Evolutionary conservation across 2,888 invertebrate species (phyloP).

Genomic region (Synergus gifuensis): DNA sequence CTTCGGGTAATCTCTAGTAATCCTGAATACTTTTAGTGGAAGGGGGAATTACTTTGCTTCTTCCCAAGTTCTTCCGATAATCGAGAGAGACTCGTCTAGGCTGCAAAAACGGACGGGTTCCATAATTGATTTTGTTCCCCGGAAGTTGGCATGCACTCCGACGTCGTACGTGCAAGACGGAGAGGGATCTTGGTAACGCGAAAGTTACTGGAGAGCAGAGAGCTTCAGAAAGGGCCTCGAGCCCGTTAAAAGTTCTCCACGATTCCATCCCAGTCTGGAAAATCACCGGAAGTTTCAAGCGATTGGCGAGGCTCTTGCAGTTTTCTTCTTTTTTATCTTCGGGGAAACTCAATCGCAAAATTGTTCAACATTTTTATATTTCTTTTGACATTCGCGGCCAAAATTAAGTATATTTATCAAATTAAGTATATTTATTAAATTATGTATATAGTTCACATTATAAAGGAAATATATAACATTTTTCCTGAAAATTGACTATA

Average conservation of each 20-base stretch:
- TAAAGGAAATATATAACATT: background rate
- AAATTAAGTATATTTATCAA: background rate
- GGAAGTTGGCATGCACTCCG: constrained; percentile 69
- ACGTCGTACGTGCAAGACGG: constrained; percentile 54
- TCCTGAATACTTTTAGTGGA: constrained; percentile 31
- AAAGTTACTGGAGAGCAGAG: constrained; percentile 62
- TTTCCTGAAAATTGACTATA: background rate
- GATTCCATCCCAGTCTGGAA: constrained; percentile 50
- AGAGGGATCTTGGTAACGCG: constrained; percentile 58
- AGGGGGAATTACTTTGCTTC: constrained; percentile 65
- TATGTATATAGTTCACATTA: background rate
- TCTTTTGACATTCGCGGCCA: background rate
- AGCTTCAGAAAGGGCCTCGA: constrained; percentile 66
- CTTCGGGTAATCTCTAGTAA: constrained; percentile 37
- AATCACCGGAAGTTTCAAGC: constrained; percentile 39
- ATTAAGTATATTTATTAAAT: too few species aligned
- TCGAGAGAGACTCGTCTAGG: constrained; percentile 50
- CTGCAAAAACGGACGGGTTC: constrained; percentile 64
- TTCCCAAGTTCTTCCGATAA: constrained; percentile 66
- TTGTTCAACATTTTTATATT: background rate
- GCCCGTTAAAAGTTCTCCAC: constrained; percentile 74
- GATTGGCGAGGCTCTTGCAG: constrained; percentile 6
- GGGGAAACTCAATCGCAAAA: background rate
- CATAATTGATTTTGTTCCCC: constrained; percentile 73
- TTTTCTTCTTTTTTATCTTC: background rate